Evolutionary conservation across 2,888 invertebrate species (phyloP).

Genomic region (Brenthis daphne): DNA sequence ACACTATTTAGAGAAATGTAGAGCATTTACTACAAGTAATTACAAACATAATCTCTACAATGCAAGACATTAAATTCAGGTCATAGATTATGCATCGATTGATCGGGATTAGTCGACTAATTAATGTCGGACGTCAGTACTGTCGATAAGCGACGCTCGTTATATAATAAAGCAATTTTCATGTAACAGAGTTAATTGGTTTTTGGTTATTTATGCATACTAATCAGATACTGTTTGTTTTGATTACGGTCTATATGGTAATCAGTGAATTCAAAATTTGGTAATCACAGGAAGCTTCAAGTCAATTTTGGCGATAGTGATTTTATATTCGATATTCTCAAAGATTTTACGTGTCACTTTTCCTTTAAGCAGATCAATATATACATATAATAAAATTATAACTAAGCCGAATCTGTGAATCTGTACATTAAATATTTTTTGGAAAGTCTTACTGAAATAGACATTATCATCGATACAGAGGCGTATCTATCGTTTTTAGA

Average conservation of each 20-base stretch:
- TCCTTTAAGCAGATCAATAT: no score
- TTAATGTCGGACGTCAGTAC: slow-evolving; percentile 16
- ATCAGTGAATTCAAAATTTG: no score
- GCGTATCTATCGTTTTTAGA: no score
- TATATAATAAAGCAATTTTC: slow-evolving; percentile 18
- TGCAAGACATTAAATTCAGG: slow-evolving; percentile 4
- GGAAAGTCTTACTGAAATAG: no score
- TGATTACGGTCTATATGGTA: background rate
- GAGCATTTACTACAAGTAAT: background rate
- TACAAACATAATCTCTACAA: background rate
- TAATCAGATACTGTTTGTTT: background rate
- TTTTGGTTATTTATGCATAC: slow-evolving; percentile 14
- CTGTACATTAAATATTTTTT: no score
- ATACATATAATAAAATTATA: no score
- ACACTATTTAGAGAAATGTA: background rate
- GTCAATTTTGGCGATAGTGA: no score
- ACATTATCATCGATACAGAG: no score
- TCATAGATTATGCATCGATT: slow-evolving; percentile 24
- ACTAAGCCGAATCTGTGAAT: no score
- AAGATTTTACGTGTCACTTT: no score
- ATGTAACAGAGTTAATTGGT: slow-evolving; percentile 9
- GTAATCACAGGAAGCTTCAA: no score
- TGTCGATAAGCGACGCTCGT: slow-evolving; percentile 10
- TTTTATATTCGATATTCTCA: no score
- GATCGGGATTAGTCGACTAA: slow-evolving; percentile 18